Conservation (phyloP, 2,888 invertebrate species). For the Acanthosepion esculentum region DNA sequence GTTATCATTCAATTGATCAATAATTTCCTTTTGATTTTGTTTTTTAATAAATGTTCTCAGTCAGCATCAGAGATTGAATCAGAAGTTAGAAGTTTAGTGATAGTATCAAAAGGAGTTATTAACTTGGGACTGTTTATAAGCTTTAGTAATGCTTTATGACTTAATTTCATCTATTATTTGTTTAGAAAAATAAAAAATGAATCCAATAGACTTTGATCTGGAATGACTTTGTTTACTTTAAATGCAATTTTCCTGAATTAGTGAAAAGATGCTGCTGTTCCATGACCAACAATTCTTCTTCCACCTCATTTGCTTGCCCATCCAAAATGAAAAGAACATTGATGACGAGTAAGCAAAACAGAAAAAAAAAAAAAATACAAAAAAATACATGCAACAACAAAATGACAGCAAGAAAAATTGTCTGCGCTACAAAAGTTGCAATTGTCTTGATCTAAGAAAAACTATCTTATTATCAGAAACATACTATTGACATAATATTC, state of each 20-base stretch:
- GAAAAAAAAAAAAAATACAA: neutral
- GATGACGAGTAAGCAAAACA: neutral
- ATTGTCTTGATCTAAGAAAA: neutral
- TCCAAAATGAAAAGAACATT: neutral
- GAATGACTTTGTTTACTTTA: neutral
- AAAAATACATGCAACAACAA: neutral
- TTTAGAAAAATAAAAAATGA: neutral
- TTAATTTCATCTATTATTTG: no score
- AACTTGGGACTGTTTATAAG: no score
- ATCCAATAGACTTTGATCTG: neutral
- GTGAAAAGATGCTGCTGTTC: neutral
- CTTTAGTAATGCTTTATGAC: no score
- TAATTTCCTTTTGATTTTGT: no score
- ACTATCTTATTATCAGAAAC: conserved; percentile 33
- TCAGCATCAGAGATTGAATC: no score
- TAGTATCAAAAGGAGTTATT: no score
- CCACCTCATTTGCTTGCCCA: neutral
- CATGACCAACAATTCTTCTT: neutral
- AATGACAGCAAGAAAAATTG: neutral
- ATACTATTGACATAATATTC: neutral
- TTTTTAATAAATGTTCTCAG: no score
- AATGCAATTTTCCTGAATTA: neutral
- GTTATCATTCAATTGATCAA: no score
- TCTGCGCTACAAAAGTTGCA: neutral
- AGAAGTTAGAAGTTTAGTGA: no score